These are phyloP conservation scores for Drosophila sordidapex DNA, from an alignment of 2,888 invertebrate species.

Conservation along the genomic window DNA sequence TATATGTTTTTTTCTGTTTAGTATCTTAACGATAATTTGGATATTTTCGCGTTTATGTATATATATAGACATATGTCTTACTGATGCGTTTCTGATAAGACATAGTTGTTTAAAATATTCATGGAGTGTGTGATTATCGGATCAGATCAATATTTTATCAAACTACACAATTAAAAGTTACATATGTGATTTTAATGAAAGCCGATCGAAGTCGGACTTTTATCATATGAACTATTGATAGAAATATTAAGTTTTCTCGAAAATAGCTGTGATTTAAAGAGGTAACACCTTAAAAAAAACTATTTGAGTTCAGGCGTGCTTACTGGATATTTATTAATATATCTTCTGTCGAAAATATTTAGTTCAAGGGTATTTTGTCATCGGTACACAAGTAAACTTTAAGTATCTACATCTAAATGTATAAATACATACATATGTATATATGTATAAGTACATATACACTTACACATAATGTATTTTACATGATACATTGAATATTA, in stretches of 20 bases:
- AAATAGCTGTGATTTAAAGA: not conserved
- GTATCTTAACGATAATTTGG: not conserved
- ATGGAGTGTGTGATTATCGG: not conserved
- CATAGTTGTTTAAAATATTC: not conserved
- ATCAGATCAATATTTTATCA: not conserved
- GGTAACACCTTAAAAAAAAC: not conserved
- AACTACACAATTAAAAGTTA: not conserved
- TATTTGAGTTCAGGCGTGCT: not conserved
- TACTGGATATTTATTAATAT: not conserved
- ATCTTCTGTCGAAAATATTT: not conserved
- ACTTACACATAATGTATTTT: not conserved
- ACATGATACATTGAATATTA: not conserved
- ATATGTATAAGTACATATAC: not conserved
- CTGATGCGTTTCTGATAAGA: not conserved
- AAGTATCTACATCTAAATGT: not conserved
- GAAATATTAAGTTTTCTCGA: not conserved
- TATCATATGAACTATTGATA: not conserved
- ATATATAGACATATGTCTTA: not conserved
- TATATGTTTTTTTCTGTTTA: not conserved
- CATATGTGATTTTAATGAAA: not conserved
- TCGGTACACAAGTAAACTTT: not conserved
- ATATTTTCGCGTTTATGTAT: not conserved
- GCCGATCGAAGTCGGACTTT: not conserved
- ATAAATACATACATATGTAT: constrained; percentile 18
- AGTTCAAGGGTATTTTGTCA: not conserved